Conservation (phyloP, 2,888 invertebrate species). For the Antheraea yamamai region DNA sequence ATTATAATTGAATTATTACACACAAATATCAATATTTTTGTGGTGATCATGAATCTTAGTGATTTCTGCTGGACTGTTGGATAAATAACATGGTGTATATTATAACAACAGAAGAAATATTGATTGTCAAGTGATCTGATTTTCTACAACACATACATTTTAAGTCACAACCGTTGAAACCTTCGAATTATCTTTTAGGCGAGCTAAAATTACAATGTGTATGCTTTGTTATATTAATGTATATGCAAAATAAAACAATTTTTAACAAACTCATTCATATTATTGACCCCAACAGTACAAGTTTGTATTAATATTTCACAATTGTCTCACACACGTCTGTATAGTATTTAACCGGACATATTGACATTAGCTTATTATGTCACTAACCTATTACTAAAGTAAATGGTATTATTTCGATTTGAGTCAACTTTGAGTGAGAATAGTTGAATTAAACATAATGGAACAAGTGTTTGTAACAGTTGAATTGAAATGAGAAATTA, state of each 20-base stretch:
- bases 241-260: constrained; percentile 37
- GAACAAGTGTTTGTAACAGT: background rate
- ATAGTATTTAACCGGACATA: background rate
- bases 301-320: background rate
- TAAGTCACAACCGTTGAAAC: too few species aligned
- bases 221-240: background rate
- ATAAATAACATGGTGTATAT: too few species aligned
- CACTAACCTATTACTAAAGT: background rate
- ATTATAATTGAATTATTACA: too few species aligned
- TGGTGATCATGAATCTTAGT: too few species aligned
- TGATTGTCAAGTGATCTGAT: background rate
- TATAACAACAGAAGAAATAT: too few species aligned
- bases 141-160: too few species aligned
- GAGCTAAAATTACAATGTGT: too few species aligned
- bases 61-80: too few species aligned
- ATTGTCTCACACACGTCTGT: background rate
- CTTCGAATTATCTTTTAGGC: too few species aligned
- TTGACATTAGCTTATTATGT: too few species aligned
- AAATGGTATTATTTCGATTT: background rate
- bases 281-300: constrained; percentile 12
- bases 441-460: background rate
- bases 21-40: too few species aligned
- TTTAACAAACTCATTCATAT: constrained; percentile 34
- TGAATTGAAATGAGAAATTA: constrained; percentile 8
- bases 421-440: background rate